These are phyloP conservation scores for Anarrhichthys ocellatus DNA, from an alignment of 2,113 vertebrate species.

Conservation along the genomic window DNA sequence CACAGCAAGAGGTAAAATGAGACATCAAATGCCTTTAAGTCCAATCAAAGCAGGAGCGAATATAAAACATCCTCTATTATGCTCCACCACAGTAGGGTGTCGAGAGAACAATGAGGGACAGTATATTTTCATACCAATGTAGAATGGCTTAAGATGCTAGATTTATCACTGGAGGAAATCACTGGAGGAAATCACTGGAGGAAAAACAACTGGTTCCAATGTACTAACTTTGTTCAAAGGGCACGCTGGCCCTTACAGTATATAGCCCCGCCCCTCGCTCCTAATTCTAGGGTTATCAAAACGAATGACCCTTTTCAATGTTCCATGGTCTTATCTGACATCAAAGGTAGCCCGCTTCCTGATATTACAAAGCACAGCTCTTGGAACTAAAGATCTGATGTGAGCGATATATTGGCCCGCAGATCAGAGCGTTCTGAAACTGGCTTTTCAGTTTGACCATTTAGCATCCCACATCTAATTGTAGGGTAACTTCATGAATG, in stretches of 20 bases:
- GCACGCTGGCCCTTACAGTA: background rate
- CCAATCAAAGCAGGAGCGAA: constrained; percentile 35
- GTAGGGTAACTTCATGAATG: constrained; percentile 52
- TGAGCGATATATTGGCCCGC: constrained; percentile 13
- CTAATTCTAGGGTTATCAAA: constrained; percentile 23
- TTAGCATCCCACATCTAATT: constrained; percentile 60
- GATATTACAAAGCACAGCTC: constrained; percentile 28
- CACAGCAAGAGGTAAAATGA: constrained; percentile 29
- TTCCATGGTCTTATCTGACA: constrained; percentile 34
- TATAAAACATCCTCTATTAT: constrained; percentile 50
- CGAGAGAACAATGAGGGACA: constrained; percentile 52
- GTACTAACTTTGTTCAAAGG: constrained; percentile 24
- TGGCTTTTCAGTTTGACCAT: constrained; percentile 39
- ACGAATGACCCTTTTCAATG: constrained; percentile 16
- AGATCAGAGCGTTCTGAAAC: constrained; percentile 49
- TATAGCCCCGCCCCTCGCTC: background rate
- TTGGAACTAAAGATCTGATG: constrained; percentile 11
- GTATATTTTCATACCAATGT: constrained; percentile 47
- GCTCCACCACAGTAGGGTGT: constrained; percentile 26
- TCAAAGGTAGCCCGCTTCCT: constrained; percentile 51
- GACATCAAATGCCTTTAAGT: constrained; percentile 43
- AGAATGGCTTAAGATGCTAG: constrained; percentile 34
- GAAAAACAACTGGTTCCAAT: constrained; percentile 32
- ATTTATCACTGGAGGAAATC: constrained; percentile 14
- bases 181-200: background rate